Percentiles rank a stretch among this genome's conserved stretches.
phyloP scores from a whole-genome alignment of 1,140 invertebrate genomes.

The Hyles euphorbiae region DNA sequence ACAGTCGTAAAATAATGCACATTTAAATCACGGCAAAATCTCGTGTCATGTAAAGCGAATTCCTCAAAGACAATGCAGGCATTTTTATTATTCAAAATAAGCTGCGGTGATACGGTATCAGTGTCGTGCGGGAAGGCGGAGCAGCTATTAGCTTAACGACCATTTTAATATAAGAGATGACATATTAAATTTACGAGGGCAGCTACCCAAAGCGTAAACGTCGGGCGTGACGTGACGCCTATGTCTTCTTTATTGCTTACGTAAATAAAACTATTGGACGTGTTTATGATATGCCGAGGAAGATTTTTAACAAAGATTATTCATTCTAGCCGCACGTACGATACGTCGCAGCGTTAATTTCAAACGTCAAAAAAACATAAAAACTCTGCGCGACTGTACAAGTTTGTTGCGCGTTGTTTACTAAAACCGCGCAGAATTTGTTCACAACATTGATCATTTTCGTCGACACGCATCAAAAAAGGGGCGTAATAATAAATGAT shows the following conservation, averaged over 20 bases:
- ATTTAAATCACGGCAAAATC: too few species aligned
- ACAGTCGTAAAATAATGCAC: too few species aligned
- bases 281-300: slow-evolving; percentile 51
- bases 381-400: slow-evolving; percentile 24
- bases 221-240: slow-evolving; percentile 56
- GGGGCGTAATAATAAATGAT: slow-evolving; percentile 49
- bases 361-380: slow-evolving; percentile 31
- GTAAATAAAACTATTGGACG: slow-evolving; percentile 61
- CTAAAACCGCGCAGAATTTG: slow-evolving; percentile 9
- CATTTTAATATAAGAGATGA: slow-evolving; percentile 73
- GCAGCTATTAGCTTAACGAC: slow-evolving; percentile 71
- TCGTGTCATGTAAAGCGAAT: too few species aligned
- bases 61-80: slow-evolving; percentile 13
- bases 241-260: slow-evolving; percentile 68
- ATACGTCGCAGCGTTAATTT: slow-evolving; percentile 25
- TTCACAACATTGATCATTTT: slow-evolving; percentile 48
- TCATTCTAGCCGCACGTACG: slow-evolving; percentile 21
- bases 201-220: slow-evolving; percentile 58
- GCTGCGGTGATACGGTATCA: slow-evolving; percentile 43
- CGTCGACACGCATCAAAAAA: slow-evolving; percentile 47
- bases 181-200: slow-evolving; percentile 72
- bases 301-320: slow-evolving; percentile 55
- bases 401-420: slow-evolving; percentile 23
- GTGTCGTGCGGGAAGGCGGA: slow-evolving; percentile 48
- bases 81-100: slow-evolving; percentile 50